These are phyloP conservation scores for Miltochrista miniata DNA, from an alignment of 2,888 invertebrate genomes.

Conservation along the genomic window DNA sequence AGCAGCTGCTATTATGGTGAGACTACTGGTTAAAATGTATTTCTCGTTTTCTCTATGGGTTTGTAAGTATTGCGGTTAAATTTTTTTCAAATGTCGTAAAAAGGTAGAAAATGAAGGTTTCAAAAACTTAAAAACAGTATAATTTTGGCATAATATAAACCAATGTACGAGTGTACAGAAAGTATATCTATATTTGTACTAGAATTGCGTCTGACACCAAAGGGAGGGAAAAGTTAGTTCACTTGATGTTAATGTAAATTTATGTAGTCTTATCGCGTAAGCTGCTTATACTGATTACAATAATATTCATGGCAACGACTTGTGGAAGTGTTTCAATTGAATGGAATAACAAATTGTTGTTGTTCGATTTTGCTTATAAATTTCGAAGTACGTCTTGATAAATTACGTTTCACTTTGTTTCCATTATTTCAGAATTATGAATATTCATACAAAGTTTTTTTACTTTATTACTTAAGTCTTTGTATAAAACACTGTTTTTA, in stretches of 20 bases:
- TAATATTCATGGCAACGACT: slow-evolving; percentile 19
- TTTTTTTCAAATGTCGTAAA: too few species aligned
- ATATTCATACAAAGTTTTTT: not conserved
- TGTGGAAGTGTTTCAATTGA: slow-evolving; percentile 13
- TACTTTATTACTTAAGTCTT: too few species aligned
- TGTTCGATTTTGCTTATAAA: slow-evolving; percentile 7
- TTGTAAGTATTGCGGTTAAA: too few species aligned
- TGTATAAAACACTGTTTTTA: too few species aligned
- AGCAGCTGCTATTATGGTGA: too few species aligned
- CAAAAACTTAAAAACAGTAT: too few species aligned
- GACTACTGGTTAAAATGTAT: too few species aligned
- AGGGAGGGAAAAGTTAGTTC: slow-evolving; percentile 20
- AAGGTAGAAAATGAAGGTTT: too few species aligned
- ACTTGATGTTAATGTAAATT: slow-evolving; percentile 29
- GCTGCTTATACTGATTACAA: slow-evolving; percentile 28
- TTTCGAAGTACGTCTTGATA: not conserved
- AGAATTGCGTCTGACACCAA: slow-evolving; percentile 16
- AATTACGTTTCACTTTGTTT: not conserved
- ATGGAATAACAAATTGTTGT: slow-evolving; percentile 11
- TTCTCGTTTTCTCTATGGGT: too few species aligned
- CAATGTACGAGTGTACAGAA: slow-evolving; percentile 1
- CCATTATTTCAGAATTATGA: not conserved
- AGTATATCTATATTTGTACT: too few species aligned
- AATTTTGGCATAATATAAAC: not conserved
- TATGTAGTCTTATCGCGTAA: slow-evolving; percentile 29